Base-by-base conservation (phyloP, 2,797 vertebrate species). In the Nothura maculosa region DNA sequence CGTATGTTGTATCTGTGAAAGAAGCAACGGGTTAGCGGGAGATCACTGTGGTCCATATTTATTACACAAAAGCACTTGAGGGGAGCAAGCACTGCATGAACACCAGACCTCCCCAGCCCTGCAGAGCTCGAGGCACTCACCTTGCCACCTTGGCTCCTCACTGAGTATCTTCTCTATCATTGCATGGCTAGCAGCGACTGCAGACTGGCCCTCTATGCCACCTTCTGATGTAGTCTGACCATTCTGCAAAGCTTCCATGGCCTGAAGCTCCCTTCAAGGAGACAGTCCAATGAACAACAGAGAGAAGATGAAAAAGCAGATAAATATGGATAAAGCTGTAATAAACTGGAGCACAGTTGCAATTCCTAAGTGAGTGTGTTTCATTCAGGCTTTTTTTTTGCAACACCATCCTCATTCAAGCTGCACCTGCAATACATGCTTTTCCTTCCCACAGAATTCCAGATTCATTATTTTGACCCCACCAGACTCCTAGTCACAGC, bases 111-210 rank as follows among this genome's bases (percentile, higher is more conserved):
- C 34, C 25, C 68, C 75, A 89, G 43, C 27, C 70, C 30, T 57
- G 25, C n/a, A 86, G 79, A 58, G 54, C 25, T 19, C 34, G 50
- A 80, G 43, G 10, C 52, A 40, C 93, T 91, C 95, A 99, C 99
- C 99, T 98, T 99, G 99, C 99, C 99, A 99, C 77, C 99, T 98
- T 6, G 99, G 99, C 82, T 99, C 99, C 94, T 99, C 99, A 42
- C 98, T 98, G 92, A 99, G 97, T 92, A 99, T 99, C 90, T 99
- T 99, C 95, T 99, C 99, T 96, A 99, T 99, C 97, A 99, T 99
- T 77, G 99, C 99, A 4, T 99, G 99, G 96, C 99, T 99, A 17
- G 99, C 99, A 22, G 99, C 99, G 2, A 99, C 98, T 8, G 99
- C 99, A 2, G 99, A 99, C 92, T 99, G 99, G 61, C 98, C 98